Evolutionary conservation across 1,140 invertebrate genomes (phyloP), one percentile per base, ranked within the genome.

Genomic region (Aphidius gifuensis): DNA sequence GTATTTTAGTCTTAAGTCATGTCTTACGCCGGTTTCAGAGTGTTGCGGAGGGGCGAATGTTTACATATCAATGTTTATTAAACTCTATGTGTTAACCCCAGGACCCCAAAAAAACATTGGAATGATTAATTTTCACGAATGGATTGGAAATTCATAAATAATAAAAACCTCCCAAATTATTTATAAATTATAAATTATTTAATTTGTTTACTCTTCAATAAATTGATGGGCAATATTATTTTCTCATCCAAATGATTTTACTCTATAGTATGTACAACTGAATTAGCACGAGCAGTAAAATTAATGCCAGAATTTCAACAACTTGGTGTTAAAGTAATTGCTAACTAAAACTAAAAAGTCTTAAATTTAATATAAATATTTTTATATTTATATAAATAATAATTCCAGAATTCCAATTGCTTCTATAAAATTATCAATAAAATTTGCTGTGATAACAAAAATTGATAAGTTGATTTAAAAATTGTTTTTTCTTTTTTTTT

Each of bases 231-330:
- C 1, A 32, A 3, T 0, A 32, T 3, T 32, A 32, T 32, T 98
- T 78, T 97, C 96, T 23, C 97, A 99, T 83, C 97, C 97, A 5
- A 89, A 93, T 43, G 97, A 99, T 80, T 99, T 91, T 75, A 99
- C 97, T 0, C 97, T n/a, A n/a, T n/a, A n/a, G n/a, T n/a, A n/a
- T 98, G 97, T 71, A 99, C 97, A 1, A 99, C 97, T 1, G 97
- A 99, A 81, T 81, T 99, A 6, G 89, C 90, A 0, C 80, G 88
- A 53, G 87, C 94, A 23, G 85, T 88, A 1, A 83, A 89, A 66
- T 75, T 97, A 11, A 73, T 88, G 48, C 87, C 88, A 0, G 91
- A 97, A 78, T 99, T 99, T 77, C 69, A 83, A 9, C 92, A 90
- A 73, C 83, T 96, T 4, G 87, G 88, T 68, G 89, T 97, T 0